A percentile compares a stretch with the other conserved stretches of the same genome.
phyloP scores from a whole-genome alignment of 1,140 invertebrate species.

The Oedothorax gibbosus region DNA sequence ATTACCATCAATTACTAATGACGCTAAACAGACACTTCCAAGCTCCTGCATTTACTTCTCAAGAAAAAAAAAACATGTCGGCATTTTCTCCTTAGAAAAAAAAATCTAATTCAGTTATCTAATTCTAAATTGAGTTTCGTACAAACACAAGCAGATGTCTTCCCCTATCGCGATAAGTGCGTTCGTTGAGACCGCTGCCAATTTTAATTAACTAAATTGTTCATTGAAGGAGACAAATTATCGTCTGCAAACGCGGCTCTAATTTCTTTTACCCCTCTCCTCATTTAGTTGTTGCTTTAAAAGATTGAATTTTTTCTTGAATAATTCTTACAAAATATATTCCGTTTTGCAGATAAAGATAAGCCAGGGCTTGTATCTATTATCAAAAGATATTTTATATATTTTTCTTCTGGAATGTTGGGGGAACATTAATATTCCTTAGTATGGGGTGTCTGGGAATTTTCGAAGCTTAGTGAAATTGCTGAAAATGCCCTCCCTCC shows the following conservation, averaged over 20 bases:
- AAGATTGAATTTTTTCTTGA: background rate
- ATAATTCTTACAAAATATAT: constrained; percentile 1
- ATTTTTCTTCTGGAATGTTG: constrained; percentile 18
- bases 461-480: constrained; percentile 38
- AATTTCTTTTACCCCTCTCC: constrained; percentile 27
- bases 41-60: constrained; percentile 10
- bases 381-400: background rate
- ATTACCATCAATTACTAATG: constrained; percentile 12
- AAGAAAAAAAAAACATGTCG: background rate
- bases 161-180: background rate
- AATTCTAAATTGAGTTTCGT: constrained; percentile 18
- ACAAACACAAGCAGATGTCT: constrained; percentile 17
- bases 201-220: constrained; percentile 44
- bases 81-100: background rate
- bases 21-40: constrained; percentile 5
- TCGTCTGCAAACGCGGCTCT: background rate
- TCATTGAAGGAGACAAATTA: constrained; percentile 30
- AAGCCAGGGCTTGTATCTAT: constrained; percentile 9
- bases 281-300: constrained; percentile 29
- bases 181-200: constrained; percentile 16
- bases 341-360: constrained; percentile 20
- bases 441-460: constrained; percentile 14
- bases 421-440: constrained; percentile 51
- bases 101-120: constrained; percentile 29
- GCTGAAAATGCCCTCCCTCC: background rate